Percentiles rank a stretch among this genome's conserved stretches.
phyloP scores from a whole-genome alignment of 2,797 vertebrate genomes.

The Girardinus metallicus region DNA sequence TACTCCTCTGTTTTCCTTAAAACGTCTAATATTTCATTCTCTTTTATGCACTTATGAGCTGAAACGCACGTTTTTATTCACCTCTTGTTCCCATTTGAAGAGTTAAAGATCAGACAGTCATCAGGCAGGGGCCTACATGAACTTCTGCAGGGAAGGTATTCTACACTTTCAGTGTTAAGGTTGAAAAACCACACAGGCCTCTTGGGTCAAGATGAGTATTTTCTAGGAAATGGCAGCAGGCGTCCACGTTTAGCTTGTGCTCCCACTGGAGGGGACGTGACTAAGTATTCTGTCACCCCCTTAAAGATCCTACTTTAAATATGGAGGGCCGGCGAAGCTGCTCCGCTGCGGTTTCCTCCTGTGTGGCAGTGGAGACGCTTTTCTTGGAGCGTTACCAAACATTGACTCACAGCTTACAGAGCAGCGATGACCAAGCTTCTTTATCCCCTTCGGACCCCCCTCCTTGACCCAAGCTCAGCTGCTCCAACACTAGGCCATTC shows the following conservation, averaged over 20 bases:
- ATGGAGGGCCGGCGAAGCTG: constrained; percentile 43
- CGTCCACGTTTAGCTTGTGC: constrained; percentile 44
- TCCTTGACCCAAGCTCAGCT: constrained; percentile 67
- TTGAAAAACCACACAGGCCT: constrained; percentile 1
- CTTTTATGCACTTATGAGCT: background rate
- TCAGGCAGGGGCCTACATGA: background rate
- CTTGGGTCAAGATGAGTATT: constrained; percentile 9
- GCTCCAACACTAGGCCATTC: constrained; percentile 72
- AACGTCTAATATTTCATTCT: background rate
- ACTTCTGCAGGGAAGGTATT: background rate
- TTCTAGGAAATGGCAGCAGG: constrained; percentile 34
- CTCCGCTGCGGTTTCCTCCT: constrained; percentile 51
- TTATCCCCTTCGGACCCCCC: constrained; percentile 62
- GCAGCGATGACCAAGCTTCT: constrained; percentile 73
- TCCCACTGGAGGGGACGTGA: constrained; percentile 40
- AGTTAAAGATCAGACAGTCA: background rate
- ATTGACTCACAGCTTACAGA: constrained; percentile 74
- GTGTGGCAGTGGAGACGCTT: constrained; percentile 62
- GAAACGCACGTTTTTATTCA: background rate
- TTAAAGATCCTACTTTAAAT: constrained; percentile 50
- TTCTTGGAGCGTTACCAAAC: constrained; percentile 73
- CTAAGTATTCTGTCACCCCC: constrained; percentile 53
- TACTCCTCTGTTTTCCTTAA: too few species aligned
- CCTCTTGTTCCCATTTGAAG: background rate
- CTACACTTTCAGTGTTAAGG: background rate